Evolutionary conservation across 2,888 invertebrate genomes (phyloP).

Genomic region (Patella depressa): DNA sequence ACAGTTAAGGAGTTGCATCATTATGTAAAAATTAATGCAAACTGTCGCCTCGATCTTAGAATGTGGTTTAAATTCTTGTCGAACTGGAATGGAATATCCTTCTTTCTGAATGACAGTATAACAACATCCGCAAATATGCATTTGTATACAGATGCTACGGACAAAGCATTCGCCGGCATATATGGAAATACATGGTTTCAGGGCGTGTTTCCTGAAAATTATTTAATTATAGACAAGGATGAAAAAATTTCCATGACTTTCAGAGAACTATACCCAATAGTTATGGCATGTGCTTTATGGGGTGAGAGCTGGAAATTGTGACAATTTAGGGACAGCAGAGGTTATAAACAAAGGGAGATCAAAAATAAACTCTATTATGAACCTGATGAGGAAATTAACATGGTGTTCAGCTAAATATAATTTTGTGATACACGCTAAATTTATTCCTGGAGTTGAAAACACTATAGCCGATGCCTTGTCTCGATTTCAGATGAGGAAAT

Average conservation of each 20-base stretch:
- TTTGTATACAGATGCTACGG: conserved; percentile 5
- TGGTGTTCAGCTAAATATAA: conserved; percentile 12
- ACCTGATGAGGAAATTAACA: conserved; percentile 13
- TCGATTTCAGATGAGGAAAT: not conserved
- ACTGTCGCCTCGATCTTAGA: not conserved
- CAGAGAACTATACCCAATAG: conserved; percentile 24
- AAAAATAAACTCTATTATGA: conserved; percentile 17
- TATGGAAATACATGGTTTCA: not conserved
- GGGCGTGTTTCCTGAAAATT: not conserved
- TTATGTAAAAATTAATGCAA: conserved; percentile 2
- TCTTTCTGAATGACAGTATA: not conserved
- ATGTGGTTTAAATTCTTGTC: conserved; percentile 13
- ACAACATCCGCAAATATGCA: conserved; percentile 5
- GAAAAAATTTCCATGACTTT: conserved; percentile 25
- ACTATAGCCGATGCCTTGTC: not conserved
- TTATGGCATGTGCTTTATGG: conserved; percentile 23
- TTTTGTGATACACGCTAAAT: conserved; percentile 18
- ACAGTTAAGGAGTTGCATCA: conserved; percentile 25
- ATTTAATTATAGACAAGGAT: not conserved
- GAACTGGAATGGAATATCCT: conserved; percentile 2
- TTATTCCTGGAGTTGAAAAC: conserved; percentile 22
- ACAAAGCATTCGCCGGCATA: not conserved
- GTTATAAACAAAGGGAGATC: conserved; percentile 31
- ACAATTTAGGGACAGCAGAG: conserved; percentile 28
- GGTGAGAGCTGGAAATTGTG: conserved; percentile 25